phyloP scores from a whole-genome alignment of 1,140 invertebrate genomes.

The Aphelinus certus region DNA sequence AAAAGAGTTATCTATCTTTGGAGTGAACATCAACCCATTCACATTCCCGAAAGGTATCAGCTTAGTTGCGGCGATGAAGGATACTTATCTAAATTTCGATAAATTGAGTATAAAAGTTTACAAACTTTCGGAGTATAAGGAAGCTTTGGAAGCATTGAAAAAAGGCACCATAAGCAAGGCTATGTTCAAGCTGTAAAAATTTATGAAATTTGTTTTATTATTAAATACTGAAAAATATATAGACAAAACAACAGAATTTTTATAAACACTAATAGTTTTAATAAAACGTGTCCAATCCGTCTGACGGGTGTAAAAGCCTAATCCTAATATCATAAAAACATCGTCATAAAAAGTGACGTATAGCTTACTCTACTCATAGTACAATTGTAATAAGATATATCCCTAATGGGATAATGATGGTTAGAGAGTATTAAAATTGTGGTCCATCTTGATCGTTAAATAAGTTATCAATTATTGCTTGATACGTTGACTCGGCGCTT shows the following conservation, averaged over 20 bases:
- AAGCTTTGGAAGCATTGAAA: constrained; percentile 69
- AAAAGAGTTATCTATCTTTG: constrained; percentile 73
- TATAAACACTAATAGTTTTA: constrained; percentile 20
- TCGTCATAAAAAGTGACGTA: constrained; percentile 29
- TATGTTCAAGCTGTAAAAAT: constrained; percentile 74
- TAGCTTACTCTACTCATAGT: constrained; percentile 30
- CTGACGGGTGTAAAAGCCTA: constrained; percentile 33
- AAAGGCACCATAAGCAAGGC: constrained; percentile 73
- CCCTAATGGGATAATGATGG: constrained; percentile 25
- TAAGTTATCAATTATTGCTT: constrained; percentile 36
- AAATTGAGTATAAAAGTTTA: constrained; percentile 74
- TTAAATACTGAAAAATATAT: constrained; percentile 23
- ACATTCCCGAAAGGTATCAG: constrained; percentile 72
- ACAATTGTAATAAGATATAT: constrained; percentile 31
- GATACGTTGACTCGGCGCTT: constrained; percentile 4
- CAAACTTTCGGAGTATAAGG: constrained; percentile 68
- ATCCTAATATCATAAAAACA: constrained; percentile 28
- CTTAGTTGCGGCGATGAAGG: constrained; percentile 71
- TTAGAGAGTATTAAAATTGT: constrained; percentile 34
- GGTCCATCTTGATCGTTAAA: constrained; percentile 33
- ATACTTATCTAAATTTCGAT: constrained; percentile 71
- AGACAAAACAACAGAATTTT: constrained; percentile 31
- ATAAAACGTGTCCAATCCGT: constrained; percentile 15
- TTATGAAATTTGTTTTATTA: constrained; percentile 44
- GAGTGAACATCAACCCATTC: constrained; percentile 75